These are phyloP conservation scores for Sycophila texana DNA, from an alignment of 2,888 invertebrate species.

Conservation along the genomic window DNA sequence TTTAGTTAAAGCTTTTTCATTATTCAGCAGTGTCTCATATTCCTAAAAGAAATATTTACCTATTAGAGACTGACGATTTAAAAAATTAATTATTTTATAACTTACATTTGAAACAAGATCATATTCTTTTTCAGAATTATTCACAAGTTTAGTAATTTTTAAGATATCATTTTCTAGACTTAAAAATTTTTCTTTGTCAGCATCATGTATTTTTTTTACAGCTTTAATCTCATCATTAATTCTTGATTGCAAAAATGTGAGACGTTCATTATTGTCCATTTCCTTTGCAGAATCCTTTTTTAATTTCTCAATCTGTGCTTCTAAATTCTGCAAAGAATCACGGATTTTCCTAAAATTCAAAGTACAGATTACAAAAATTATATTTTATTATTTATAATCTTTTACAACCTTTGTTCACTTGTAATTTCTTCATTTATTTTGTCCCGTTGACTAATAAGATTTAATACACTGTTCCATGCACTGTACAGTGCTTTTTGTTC, in stretches of 20 bases:
- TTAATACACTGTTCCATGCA: slow-evolving; percentile 86
- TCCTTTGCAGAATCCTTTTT: slow-evolving; percentile 82
- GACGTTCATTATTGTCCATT: slow-evolving; percentile 81
- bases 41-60: slow-evolving; percentile 74
- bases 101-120: slow-evolving; percentile 70
- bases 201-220: slow-evolving; percentile 72
- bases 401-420: slow-evolving; percentile 79
- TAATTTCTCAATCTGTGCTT: slow-evolving; percentile 81
- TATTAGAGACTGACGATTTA: slow-evolving; percentile 12
- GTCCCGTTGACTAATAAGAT: slow-evolving; percentile 83
- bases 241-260: slow-evolving; percentile 80
- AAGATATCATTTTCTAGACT: slow-evolving; percentile 78
- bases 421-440: slow-evolving; percentile 80
- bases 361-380: too few species aligned
- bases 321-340: slow-evolving; percentile 78
- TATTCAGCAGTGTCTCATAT: slow-evolving; percentile 76
- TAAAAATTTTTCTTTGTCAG: slow-evolving; percentile 74
- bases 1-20: slow-evolving; percentile 74
- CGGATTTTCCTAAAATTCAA: slow-evolving; percentile 77
- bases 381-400: slow-evolving; percentile 4
- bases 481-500: slow-evolving; percentile 84
- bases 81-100: slow-evolving; percentile 24
- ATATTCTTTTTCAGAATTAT: slow-evolving; percentile 81
- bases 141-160: slow-evolving; percentile 79
- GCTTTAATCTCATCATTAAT: slow-evolving; percentile 78